Evolutionary conservation across 2,888 invertebrate genomes (phyloP).

Genomic region (Tachina lurida): DNA sequence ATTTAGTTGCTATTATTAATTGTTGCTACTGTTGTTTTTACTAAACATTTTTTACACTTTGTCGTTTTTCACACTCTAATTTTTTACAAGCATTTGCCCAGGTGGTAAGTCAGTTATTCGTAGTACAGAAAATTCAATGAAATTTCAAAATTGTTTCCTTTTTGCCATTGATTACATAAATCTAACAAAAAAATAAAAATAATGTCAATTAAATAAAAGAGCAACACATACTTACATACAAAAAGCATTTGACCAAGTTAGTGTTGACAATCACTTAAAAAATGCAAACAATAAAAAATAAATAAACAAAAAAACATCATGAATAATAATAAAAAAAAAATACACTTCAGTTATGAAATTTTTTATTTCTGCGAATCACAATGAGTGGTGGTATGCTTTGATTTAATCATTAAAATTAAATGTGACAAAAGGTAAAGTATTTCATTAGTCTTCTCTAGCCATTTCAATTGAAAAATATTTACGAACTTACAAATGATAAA

Average conservation of each 20-base stretch:
- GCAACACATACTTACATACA: neutral
- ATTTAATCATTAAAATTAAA: neutral
- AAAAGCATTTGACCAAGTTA: slow-evolving; percentile 41
- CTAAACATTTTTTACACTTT: slow-evolving; percentile 34
- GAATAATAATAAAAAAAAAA: slow-evolving; percentile 12
- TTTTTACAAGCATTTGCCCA: slow-evolving; percentile 64
- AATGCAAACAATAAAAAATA: slow-evolving; percentile 28
- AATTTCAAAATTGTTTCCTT: slow-evolving; percentile 63
- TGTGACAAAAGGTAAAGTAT: slow-evolving; percentile 8
- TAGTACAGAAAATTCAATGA: neutral
- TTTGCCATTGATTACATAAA: slow-evolving; percentile 39
- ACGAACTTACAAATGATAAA: neutral
- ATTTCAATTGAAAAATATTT: slow-evolving; percentile 35
- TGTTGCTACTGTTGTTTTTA: slow-evolving; percentile 30
- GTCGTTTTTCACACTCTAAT: slow-evolving; percentile 72
- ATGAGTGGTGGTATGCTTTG: slow-evolving; percentile 43
- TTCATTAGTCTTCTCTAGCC: slow-evolving; percentile 9
- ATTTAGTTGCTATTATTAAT: slow-evolving; percentile 15
- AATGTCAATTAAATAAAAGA: slow-evolving; percentile 17
- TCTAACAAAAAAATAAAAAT: slow-evolving; percentile 8
- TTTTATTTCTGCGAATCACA: slow-evolving; percentile 37
- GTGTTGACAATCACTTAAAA: slow-evolving; percentile 34
- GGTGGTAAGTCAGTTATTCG: neutral
- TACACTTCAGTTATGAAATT: slow-evolving; percentile 41
- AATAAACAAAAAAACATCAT: neutral